Evolutionary conservation across 92 coral and sea anemone species (phyloP), one percentile per base, ranked within the genome.

Genomic region (Blastomussa wellsi): DNA sequence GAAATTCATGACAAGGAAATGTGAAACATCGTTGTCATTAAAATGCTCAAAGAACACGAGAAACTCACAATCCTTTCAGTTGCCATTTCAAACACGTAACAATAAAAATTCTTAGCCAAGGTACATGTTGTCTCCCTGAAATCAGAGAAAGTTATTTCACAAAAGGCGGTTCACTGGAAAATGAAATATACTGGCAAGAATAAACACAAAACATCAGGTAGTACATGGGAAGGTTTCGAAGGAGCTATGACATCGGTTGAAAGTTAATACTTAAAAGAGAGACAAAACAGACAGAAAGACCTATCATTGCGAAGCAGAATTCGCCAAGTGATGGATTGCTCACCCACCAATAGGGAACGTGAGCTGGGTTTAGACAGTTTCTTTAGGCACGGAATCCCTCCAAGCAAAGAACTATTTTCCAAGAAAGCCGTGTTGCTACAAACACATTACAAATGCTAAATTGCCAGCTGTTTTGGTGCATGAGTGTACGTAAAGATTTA

Each of bases 61-160:
- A 28, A 36, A 82, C 87, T 88, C 81, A 89, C 92, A 35, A 87
- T 89, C 49, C 87, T 87, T 77, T 90, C 93, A 31, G 89, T 84
- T 41, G 87, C 26, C 90, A 94, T 89, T 85, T 94, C 89, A 83
- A 92, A 94, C 41, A 94, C 98, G 81, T 94, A 92, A 59, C 95
- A 94, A 81, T 94, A 86, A 71, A 94, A 94, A 26, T 66, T 88
- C 84, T 92, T 92, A 79, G 98, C 98, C 65, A 94, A 9, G 13
- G 93, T 74, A 44, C 98, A 94, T 10, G 89, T 87, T 33, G 95
- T 92, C 36, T 94, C 98, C 77, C 98, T 94, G 84, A 38, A 33
- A 74, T 66, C n/a, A 69, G 55, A 60, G 3, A 19, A 42, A 7
- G n/a, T 33, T 74, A 47, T 37, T 74, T 37, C 42, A 0, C 20